These are phyloP conservation scores for Portunus trituberculatus DNA, from an alignment of 1,140 invertebrate species.

Conservation along the genomic window DNA sequence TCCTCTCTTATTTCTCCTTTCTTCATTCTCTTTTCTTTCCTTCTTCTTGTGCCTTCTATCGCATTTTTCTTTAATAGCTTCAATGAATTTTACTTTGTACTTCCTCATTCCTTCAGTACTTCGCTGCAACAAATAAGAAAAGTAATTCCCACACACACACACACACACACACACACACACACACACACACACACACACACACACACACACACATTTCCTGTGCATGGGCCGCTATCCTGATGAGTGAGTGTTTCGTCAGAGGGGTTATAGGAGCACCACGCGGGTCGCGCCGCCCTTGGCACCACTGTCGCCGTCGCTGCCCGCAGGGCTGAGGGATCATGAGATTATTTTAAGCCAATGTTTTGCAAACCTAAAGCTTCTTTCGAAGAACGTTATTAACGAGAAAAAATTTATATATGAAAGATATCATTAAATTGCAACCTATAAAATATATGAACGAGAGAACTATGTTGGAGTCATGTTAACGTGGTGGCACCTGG, in stretches of 20 bases:
- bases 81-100: not conserved
- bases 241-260: too few species aligned
- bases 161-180: constrained; percentile 55
- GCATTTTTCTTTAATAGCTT: not conserved
- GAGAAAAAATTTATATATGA: not conserved
- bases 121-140: not conserved
- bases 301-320: not conserved
- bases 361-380: not conserved
- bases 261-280: too few species aligned
- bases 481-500: too few species aligned
- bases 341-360: not conserved
- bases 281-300: too few species aligned
- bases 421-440: not conserved
- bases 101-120: not conserved
- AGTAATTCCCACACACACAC: not conserved
- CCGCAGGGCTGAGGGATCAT: not conserved
- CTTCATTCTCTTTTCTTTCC: not conserved
- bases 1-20: not conserved
- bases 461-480: too few species aligned
- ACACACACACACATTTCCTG: too few species aligned
- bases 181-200: constrained; percentile 12
- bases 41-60: not conserved
- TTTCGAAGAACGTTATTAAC: not conserved
- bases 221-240: too few species aligned
- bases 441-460: not conserved